Base-by-base conservation (phyloP, 2,113 vertebrate genomes). In the Myxocyprinus asiaticus region DNA sequence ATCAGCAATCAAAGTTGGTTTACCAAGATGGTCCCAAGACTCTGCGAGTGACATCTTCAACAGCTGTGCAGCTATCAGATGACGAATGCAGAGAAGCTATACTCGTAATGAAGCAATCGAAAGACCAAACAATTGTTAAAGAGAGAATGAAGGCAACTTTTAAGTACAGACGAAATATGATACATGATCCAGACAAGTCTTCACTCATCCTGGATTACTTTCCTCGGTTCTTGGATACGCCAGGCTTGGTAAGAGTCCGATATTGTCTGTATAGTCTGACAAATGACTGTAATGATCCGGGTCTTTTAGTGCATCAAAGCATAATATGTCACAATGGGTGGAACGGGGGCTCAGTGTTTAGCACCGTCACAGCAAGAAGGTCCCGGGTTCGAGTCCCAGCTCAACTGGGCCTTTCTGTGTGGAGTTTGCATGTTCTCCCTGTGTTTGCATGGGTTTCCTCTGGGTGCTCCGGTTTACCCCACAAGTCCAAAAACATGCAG, bases 71-170 rank as follows among this genome's bases (percentile, higher is more conserved):
- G 64, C 67, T 82, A 51, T 79, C 80, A 45, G 80, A 67, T 61
- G 77, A 78, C 22, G 58, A 81, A 78, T 81, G 81, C 55, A 78
- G 33, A 59, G 83, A 80, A 65, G 81, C 73, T 17, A 55, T 82
- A 67, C 67, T 66, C n/a, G 12, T 82, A 10, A 82, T 85, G 69
- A 76, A 77, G 9, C 67, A 80, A 61, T 73, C 80, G 58, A 48
- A n/a, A 7, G 83, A 82, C 56, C 7, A 14, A 59, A 7, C 67
- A 55, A 6, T 73, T 65, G 63, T 85, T 63, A 83, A 70, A 69
- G 66, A 78, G 22, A 85, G 67, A 73, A 85, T 78, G 84, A 78
- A 61, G 48, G 56, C 64, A 47, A 83, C 75, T 5, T 85, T 85
- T 51, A 74, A 75, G 64, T 61, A 81, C 68, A 22, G 73, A 43